Evolutionary conservation across 2,113 vertebrate species (phyloP).

Genomic region (Helogale parvula): DNA sequence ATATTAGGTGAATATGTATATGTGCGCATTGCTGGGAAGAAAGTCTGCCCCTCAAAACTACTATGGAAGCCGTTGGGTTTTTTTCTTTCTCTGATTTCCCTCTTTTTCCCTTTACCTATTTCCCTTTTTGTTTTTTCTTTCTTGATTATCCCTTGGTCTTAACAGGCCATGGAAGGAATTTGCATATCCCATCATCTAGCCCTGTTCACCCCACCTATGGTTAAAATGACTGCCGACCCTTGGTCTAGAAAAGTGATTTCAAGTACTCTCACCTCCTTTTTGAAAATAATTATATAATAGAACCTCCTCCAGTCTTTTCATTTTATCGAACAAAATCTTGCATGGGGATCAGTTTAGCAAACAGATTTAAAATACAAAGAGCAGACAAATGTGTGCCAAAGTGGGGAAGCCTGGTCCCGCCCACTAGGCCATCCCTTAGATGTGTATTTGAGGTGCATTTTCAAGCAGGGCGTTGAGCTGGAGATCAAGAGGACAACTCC

Average conservation of each 20-base stretch:
- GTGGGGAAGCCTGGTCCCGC: background rate
- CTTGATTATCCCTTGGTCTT: background rate
- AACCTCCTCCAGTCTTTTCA: background rate
- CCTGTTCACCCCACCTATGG: background rate
- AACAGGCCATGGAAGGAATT: background rate
- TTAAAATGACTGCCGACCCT: background rate
- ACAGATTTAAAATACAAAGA: background rate
- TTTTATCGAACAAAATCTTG: slow-evolving; percentile 36
- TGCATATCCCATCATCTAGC: background rate
- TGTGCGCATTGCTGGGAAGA: background rate
- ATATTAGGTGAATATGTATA: background rate
- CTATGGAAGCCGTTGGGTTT: background rate
- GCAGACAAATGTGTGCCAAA: background rate
- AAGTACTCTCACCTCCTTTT: background rate
- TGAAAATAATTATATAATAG: background rate
- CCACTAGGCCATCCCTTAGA: background rate
- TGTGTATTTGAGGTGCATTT: background rate
- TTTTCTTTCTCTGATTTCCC: background rate
- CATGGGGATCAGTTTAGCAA: background rate
- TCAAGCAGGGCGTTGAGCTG: background rate
- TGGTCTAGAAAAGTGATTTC: slow-evolving; percentile 20
- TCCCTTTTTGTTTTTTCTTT: background rate
- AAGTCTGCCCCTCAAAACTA: background rate
- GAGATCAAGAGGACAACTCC: background rate
- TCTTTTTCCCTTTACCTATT: background rate